Base-by-base conservation (phyloP, 1,140 invertebrate species). In the Zaprionus lachaisei region DNA sequence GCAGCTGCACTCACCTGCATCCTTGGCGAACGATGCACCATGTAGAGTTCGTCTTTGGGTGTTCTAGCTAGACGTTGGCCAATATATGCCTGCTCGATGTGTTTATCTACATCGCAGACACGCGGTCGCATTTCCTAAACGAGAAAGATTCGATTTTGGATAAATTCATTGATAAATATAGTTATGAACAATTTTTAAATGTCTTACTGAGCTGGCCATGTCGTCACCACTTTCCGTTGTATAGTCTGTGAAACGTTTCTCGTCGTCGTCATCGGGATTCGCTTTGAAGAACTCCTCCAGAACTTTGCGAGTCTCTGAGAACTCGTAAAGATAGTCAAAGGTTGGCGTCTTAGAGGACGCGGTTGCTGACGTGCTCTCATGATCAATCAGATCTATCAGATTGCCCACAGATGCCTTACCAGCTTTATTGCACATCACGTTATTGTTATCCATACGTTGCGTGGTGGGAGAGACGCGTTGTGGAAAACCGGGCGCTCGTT, bases 241-340 rank as follows among this genome's bases (percentile, higher is more conserved):
- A 57, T 82, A 92, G 66, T 93, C 92, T 2, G 81, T 80, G 38
- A 90, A 91, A 15, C 92, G 93, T 75, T 94, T 95, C 71, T 95
- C 95, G 83, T 95, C 95, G 38, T 67, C 66, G 80, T 95, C 95
- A 28, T 94, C 94, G 28, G 94, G 93, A 72, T 95, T 93, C 4
- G 96, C 96, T 92, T 97, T 97, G 93, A 98, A 98, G 93, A 98
- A 98, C 94, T 98, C 97, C 91, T 98, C 97, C 15, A 98, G 93
- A 34, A 98, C 97, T 94, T 98, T 98, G 58, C 97, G 94, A 14
- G 97, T 98, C 93, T 98, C 97, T 1, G 97, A 98, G 93, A 98
- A 98, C 92, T 98, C 97, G 92, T 98, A 98, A 41, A 97, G 93
- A 93, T 97, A 97, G 94, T 97, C 96, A 92, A 97, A 97, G 4